Percentiles rank a stretch among this genome's conserved stretches.
phyloP scores from a whole-genome alignment of 2,888 invertebrate species.

The Cerastoderma edule region DNA sequence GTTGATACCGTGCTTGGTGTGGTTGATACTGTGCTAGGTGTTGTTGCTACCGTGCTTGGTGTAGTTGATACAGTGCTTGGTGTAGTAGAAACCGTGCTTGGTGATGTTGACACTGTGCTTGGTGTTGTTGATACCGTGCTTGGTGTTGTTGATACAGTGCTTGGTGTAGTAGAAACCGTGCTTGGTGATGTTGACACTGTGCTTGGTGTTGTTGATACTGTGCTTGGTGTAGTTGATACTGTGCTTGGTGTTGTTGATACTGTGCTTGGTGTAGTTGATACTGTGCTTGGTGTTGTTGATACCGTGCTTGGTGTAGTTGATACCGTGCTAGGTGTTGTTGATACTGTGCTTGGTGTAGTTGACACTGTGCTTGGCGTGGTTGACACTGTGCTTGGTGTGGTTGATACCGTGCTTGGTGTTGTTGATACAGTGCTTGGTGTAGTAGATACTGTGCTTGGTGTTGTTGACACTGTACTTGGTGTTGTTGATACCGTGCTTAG shows the following conservation, averaged over 20 bases:
- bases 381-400: neutral
- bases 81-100: too few relatives aligned
- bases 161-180: too few relatives aligned
- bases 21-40: too few relatives aligned
- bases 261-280: neutral
- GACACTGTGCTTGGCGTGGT: neutral
- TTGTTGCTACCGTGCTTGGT: too few relatives aligned
- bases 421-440: neutral
- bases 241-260: neutral
- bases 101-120: too few relatives aligned
- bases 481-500: neutral
- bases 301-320: neutral
- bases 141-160: too few relatives aligned
- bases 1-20: too few relatives aligned
- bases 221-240: neutral
- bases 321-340: neutral
- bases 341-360: neutral
- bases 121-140: too few relatives aligned
- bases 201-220: neutral
- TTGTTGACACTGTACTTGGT: neutral
- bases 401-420: conserved; percentile 2
- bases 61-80: too few relatives aligned
- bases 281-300: neutral
- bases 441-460: neutral
- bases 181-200: conserved; percentile 6